Evolutionary conservation across 2,888 invertebrate genomes (phyloP).

Genomic region (Cyaniris semiargus): DNA sequence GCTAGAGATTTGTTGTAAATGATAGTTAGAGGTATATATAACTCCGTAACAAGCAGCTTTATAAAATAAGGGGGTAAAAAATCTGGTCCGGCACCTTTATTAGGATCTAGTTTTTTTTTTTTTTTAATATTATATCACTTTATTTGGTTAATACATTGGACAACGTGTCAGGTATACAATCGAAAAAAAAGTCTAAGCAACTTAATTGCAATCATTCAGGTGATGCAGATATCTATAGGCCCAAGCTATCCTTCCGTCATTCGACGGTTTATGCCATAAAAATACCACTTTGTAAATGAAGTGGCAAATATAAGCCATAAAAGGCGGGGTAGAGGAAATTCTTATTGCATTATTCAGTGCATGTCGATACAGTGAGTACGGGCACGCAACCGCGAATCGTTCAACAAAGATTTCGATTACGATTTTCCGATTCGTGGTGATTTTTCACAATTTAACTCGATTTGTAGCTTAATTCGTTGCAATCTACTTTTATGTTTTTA

Average conservation of each 20-base stretch:
- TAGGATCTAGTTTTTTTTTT: no score
- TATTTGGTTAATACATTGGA: no score
- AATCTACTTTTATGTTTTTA: neutral
- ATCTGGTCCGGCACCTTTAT: no score
- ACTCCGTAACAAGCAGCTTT: no score
- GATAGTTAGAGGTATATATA: no score
- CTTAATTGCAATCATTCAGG: neutral
- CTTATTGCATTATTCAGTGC: constrained; percentile 33
- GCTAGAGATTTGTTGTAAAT: no score
- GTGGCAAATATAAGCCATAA: constrained; percentile 9
- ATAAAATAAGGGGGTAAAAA: no score
- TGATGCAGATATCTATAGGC: no score
- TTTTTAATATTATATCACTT: no score
- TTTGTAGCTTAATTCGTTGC: neutral
- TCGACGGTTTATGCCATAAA: neutral
- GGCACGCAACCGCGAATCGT: constrained; percentile 36
- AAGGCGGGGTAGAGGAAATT: constrained; percentile 9
- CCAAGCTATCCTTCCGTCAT: no score
- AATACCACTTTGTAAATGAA: neutral
- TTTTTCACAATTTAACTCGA: neutral
- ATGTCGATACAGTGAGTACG: constrained; percentile 37
- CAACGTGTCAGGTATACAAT: no score
- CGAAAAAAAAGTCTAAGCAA: neutral
- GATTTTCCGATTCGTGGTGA: neutral
- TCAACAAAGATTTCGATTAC: neutral